Percentiles rank a stretch among this genome's conserved stretches.
Evolutionary conservation across 2,888 invertebrate genomes (phyloP).

Genomic region (Candidula unifasciata): DNA sequence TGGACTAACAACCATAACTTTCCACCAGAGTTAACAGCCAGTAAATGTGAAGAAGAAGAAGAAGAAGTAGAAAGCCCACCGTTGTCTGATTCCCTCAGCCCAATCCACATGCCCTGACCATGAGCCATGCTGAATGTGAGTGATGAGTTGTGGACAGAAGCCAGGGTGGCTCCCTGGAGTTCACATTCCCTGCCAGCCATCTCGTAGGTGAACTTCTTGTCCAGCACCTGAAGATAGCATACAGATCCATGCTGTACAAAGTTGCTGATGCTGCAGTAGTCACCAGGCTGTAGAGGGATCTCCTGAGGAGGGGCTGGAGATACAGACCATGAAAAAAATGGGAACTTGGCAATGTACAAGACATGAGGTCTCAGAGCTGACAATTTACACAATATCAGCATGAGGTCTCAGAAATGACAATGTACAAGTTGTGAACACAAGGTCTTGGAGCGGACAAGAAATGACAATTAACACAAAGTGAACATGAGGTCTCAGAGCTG

Average conservation of each 20-base stretch:
- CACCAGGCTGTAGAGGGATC: neutral
- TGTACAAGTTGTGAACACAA: too few relatives aligned
- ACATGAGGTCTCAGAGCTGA: too few relatives aligned
- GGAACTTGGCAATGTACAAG: too few relatives aligned
- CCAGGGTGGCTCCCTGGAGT: constrained; percentile 36
- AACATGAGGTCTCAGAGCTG: too few relatives aligned
- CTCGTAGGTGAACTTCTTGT: constrained; percentile 29
- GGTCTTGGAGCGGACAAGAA: too few relatives aligned
- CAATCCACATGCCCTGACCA: constrained; percentile 41
- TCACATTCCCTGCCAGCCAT: constrained; percentile 42
- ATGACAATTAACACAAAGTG: too few relatives aligned
- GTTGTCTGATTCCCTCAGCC: constrained; percentile 24
- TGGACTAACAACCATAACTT: too few relatives aligned
- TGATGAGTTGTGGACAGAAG: constrained; percentile 17
- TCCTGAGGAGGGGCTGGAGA: constrained; percentile 27
- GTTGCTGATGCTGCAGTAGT: constrained; percentile 14
- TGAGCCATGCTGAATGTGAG: neutral
- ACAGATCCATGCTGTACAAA: constrained; percentile 7
- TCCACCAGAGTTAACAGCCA: too few relatives aligned
- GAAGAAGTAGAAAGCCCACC: constrained; percentile 7
- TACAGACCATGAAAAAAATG: too few relatives aligned
- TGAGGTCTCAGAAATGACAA: too few relatives aligned
- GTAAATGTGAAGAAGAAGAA: too few relatives aligned
- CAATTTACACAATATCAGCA: too few relatives aligned
- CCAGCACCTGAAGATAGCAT: constrained; percentile 39